Evolutionary conservation across 2,113 vertebrate species (phyloP).

Genomic region (Oreochromis niloticus): DNA sequence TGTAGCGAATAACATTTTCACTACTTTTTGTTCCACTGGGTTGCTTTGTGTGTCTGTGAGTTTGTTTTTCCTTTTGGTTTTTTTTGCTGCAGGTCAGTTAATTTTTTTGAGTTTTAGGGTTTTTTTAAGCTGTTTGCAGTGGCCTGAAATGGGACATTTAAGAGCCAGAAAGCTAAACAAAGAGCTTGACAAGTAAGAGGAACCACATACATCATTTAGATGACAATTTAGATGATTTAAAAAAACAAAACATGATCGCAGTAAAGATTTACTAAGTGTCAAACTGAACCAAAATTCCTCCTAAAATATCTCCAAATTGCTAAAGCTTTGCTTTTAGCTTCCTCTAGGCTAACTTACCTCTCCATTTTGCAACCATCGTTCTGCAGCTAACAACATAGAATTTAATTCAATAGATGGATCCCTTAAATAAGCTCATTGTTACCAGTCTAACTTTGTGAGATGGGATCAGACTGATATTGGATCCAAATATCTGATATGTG

Average conservation of each 20-base stretch:
- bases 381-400: not conserved
- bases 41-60: not conserved
- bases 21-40: not conserved
- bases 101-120: not conserved
- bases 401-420: not conserved
- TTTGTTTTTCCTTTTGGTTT: not conserved
- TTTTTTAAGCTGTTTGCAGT: not conserved
- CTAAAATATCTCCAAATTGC: not conserved
- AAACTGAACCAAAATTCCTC: not conserved
- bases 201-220: not conserved
- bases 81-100: not conserved
- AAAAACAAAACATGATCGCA: fast-evolving
- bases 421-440: not conserved
- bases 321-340: not conserved
- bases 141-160: not conserved
- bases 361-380: fast-evolving
- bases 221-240: not conserved
- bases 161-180: not conserved
- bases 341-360: not conserved
- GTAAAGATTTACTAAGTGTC: not conserved
- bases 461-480: not conserved
- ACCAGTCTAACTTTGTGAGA: not conserved
- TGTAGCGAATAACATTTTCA: not conserved
- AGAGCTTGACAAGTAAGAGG: not conserved
- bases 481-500: not conserved